Base-by-base conservation (phyloP, 2,797 vertebrate species). In the Tenualosa ilisha region DNA sequence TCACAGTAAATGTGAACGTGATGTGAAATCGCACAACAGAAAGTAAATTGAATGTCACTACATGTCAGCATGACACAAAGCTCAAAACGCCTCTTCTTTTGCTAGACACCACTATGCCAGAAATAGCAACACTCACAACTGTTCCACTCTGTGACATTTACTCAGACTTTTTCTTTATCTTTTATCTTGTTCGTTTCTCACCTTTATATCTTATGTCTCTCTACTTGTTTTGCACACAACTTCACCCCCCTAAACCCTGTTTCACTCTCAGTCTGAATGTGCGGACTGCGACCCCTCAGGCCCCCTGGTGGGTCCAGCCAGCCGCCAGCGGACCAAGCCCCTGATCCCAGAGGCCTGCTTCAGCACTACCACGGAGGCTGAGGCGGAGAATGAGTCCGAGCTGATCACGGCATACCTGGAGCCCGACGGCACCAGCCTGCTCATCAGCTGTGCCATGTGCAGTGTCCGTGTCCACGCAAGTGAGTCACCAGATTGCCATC, bases 271-370 rank as follows among this genome's bases (percentile, higher is more conserved):
- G 98, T 95, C 96, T 8, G 97, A 98, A 86, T 95, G 95, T 88
- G 94, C 90, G 6, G 93, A 93, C 86, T 92, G 89, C 43, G 90
- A 82, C 93, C 94, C 93, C 72, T 79, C 40, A 5, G 65, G 84
- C 86, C 92, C 95, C 1, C 92, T 93, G 7, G 81, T 92, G 61
- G 40, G 82, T 85, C 86, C 86, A 12, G 86, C 90, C 1, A 96
- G 95, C 63, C 92, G 93, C 63, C 95, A 94, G 92, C 85, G 93
- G 88, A 95, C 96, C 83, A 99, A 97, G 89, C 98, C 98, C 17
- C 90, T 99, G 84, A 98, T 99, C 92, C 98, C 98, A 6, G 98
- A 99, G 93, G 96, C 96, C 96, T 99, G 98, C 68, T 99, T 99
- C 91, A 97, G 96, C 89, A 96, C 96, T 85, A 95, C 92, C 83